These are phyloP conservation scores for Apis florea DNA, from an alignment of 1,140 invertebrate species.

Conservation along the genomic window DNA sequence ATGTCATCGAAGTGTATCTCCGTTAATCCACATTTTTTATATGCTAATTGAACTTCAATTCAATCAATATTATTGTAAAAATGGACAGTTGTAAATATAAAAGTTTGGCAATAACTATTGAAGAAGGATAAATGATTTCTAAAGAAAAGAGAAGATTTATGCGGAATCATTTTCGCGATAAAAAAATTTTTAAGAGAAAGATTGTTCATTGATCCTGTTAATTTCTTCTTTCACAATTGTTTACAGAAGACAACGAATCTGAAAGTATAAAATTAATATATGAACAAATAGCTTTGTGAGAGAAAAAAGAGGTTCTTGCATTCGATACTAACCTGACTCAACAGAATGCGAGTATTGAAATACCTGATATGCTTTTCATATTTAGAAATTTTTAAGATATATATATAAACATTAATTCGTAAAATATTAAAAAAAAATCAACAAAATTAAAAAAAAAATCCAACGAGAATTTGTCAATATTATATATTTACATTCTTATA, in stretches of 20 bases:
- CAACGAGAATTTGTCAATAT: background rate
- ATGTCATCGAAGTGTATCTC: background rate
- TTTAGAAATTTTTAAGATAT: background rate
- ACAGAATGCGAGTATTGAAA: too few species aligned
- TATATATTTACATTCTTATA: background rate
- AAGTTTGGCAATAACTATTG: background rate
- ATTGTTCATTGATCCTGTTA: background rate
- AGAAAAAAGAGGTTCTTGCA: background rate
- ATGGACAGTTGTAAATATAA: background rate
- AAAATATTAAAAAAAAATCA: background rate
- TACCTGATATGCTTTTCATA: background rate
- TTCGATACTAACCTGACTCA: constrained; percentile 17
- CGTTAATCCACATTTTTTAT: too few species aligned
- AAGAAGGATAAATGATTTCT: background rate
- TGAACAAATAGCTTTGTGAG: background rate
- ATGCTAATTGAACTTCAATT: too few species aligned
- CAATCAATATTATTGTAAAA: background rate
- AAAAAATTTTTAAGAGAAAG: too few species aligned
- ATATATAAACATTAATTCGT: background rate
- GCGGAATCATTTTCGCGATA: background rate
- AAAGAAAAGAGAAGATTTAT: background rate
- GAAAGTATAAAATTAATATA: background rate
- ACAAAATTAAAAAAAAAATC: background rate
- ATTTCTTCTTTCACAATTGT: background rate
- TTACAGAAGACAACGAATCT: background rate